phyloP scores from a whole-genome alignment of 1,140 invertebrate species.

The Drosophila sproati region DNA sequence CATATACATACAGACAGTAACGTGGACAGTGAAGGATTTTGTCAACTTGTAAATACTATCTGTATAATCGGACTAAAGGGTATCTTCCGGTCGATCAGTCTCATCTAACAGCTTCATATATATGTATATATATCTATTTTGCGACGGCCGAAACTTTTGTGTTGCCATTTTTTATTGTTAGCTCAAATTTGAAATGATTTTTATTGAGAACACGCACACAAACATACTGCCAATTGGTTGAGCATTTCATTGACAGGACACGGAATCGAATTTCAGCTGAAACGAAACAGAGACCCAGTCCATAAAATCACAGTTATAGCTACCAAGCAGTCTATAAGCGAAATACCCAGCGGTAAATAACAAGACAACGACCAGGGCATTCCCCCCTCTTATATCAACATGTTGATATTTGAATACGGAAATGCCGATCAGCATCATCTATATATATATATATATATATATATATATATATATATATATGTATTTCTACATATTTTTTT shows the following conservation, averaged over 20 bases:
- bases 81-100: slow-evolving; percentile 4
- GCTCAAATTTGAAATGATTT: slow-evolving; percentile 77
- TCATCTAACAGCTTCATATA: neutral
- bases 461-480: neutral
- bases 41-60: neutral
- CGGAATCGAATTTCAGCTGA: neutral
- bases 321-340: slow-evolving; percentile 22
- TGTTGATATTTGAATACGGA: too few species aligned
- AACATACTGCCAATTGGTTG: slow-evolving; percentile 1
- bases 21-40: neutral
- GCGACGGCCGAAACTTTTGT: slow-evolving; percentile 37
- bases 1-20: neutral
- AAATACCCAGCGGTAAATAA: slow-evolving; percentile 54
- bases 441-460: neutral
- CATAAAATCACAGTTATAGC: slow-evolving; percentile 60
- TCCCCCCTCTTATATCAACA: too few species aligned
- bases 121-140: slow-evolving; percentile 5
- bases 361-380: slow-evolving; percentile 53
- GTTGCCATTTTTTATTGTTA: slow-evolving; percentile 66
- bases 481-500: neutral
- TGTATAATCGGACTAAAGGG: slow-evolving; percentile 1
- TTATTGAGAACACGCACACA: slow-evolving; percentile 55
- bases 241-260: slow-evolving; percentile 5
- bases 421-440: neutral
- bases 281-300: slow-evolving; percentile 25